Conservation (phyloP, 2,797 vertebrate genomes). For the Telmatherina bonti region DNA sequence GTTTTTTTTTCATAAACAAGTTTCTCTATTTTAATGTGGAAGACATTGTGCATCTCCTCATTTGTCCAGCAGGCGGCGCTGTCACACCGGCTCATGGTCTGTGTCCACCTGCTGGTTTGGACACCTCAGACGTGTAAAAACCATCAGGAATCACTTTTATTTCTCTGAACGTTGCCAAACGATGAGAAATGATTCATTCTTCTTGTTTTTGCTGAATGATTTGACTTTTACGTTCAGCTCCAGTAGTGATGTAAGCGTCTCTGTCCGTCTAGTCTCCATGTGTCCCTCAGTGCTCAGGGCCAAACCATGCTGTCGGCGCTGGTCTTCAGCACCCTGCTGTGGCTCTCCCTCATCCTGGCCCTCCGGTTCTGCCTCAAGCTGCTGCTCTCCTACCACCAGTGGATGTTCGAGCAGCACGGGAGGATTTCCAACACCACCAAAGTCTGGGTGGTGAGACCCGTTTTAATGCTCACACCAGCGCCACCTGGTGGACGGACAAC, state of each 20-base stretch:
- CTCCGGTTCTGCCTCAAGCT: slow-evolving; percentile 86
- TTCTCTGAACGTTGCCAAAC: not conserved
- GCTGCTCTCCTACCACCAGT: slow-evolving; percentile 88
- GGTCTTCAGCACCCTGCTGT: slow-evolving; percentile 86
- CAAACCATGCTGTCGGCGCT: slow-evolving; percentile 84
- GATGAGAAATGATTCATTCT: not conserved
- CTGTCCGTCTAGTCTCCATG: slow-evolving; percentile 68
- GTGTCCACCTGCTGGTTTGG: too few species aligned
- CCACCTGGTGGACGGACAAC: not conserved
- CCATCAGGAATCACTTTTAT: not conserved
- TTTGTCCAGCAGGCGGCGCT: slow-evolving; percentile 35
- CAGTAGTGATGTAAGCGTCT: rapidly evolving
- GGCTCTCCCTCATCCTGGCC: slow-evolving; percentile 87
- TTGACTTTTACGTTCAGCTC: not conserved
- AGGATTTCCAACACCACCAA: slow-evolving; percentile 84
- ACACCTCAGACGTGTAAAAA: too few species aligned
- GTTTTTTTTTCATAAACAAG: too few species aligned
- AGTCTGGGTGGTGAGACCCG: slow-evolving; percentile 86
- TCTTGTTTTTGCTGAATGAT: not conserved
- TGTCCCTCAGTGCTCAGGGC: slow-evolving; percentile 79
- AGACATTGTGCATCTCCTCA: slow-evolving; percentile 1
- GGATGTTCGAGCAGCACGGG: slow-evolving; percentile 88
- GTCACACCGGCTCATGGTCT: slow-evolving; percentile 3
- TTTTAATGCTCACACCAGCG: not conserved
- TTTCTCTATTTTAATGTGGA: too few species aligned